Conservation (phyloP, 2,888 invertebrate species). For the Tuta absoluta region DNA sequence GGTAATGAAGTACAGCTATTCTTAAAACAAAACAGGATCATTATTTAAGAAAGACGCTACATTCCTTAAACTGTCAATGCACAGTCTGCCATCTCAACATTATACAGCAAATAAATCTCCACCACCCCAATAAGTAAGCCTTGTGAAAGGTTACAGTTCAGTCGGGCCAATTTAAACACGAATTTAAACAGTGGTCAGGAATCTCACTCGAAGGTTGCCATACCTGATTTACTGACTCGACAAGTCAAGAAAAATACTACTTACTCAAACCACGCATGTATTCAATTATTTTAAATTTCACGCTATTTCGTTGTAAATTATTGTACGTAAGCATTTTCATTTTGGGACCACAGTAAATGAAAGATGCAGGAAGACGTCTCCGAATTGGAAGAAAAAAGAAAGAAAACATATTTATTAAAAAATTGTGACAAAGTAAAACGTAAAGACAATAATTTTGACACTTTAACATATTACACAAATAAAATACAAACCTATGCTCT, state of each 20-base stretch:
- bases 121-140: neutral
- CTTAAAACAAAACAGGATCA: no score
- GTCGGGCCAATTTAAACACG: neutral
- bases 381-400: no score
- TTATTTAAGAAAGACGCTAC: no score
- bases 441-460: no score
- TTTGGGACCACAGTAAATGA: neutral
- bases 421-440: no score
- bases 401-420: no score
- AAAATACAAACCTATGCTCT: no score
- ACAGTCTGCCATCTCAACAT: slow-evolving; percentile 1
- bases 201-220: slow-evolving; percentile 1
- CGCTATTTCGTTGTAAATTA: slow-evolving; percentile 16
- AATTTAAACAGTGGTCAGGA: neutral
- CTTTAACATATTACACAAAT: no score
- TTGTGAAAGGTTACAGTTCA: slow-evolving; percentile 5
- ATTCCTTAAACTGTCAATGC: neutral
- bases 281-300: slow-evolving; percentile 22
- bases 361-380: no score
- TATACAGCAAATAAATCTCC: neutral
- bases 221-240: slow-evolving; percentile 6
- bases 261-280: neutral
- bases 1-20: no score
- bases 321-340: neutral
- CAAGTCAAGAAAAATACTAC: neutral